Conservation (phyloP, 2,797 vertebrate species). For the Tiaroga cobitis region DNA sequence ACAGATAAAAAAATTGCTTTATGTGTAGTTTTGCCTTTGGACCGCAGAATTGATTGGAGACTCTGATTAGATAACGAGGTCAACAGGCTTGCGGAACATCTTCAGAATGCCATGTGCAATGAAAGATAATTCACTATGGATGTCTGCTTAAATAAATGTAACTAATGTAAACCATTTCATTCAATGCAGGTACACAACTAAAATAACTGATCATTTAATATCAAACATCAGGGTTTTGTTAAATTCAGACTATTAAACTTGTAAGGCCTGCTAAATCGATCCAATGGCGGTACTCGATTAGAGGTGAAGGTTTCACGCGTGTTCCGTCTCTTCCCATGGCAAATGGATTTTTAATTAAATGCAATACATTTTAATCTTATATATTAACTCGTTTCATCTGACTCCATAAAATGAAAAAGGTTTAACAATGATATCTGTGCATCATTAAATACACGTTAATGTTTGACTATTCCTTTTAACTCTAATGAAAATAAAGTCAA, state of each 20-base stretch:
- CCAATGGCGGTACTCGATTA: no score
- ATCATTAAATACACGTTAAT: no score
- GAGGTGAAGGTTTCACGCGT: no score
- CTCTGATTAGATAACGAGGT: not conserved
- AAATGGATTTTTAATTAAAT: no score
- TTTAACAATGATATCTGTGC: no score
- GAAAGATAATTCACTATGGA: not conserved
- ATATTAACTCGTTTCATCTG: no score
- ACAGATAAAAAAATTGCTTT: not conserved
- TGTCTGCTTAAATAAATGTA: not conserved
- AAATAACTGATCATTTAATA: not conserved
- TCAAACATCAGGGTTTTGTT: not conserved
- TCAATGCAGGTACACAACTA: not conserved
- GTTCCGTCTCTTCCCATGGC: no score
- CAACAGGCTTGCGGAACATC: not conserved
- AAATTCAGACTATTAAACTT: not conserved
- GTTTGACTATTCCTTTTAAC: no score
- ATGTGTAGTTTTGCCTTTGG: not conserved
- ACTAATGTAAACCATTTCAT: not conserved
- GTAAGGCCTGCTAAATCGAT: no score
- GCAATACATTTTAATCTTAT: no score
- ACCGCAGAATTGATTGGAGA: not conserved
- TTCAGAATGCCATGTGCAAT: not conserved
- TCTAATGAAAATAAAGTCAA: no score
- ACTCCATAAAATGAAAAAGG: no score